Percentiles rank a stretch among this genome's conserved stretches.
Conservation (phyloP, 2,113 vertebrate species). For the Dicrurus megarhynchus region DNA sequence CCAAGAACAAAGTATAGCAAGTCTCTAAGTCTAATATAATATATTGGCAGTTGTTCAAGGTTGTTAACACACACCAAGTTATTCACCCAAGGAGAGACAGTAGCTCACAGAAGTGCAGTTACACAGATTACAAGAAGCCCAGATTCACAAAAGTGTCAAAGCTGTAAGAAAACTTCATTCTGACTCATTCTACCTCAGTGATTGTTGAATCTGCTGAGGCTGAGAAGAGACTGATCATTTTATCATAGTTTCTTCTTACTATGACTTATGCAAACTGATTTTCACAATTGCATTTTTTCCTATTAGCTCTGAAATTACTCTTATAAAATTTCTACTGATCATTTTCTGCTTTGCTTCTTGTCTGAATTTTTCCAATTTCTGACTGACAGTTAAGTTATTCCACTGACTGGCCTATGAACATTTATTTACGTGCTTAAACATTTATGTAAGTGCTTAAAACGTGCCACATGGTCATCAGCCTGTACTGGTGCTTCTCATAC, state of each 20-base stretch:
- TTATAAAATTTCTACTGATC: background rate
- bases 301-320: background rate
- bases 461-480: background rate
- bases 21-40: background rate
- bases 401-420: background rate
- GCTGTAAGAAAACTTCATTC: background rate
- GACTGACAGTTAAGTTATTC: background rate
- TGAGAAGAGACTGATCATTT: background rate
- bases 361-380: background rate
- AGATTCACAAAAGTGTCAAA: background rate
- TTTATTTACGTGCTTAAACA: background rate
- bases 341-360: background rate
- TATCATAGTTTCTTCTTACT: background rate
- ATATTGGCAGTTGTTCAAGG: background rate
- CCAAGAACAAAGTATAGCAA: background rate
- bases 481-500: background rate
- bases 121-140: background rate
- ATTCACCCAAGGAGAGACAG: background rate
- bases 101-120: background rate
- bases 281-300: background rate
- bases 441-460: background rate
- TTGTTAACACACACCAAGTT: background rate
- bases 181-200: background rate
- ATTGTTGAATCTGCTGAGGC: background rate
- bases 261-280: background rate